Percentiles rank a stretch among this genome's conserved stretches.
Conservation (phyloP, 2,113 vertebrate species). For the Chaenogobius annularis region DNA sequence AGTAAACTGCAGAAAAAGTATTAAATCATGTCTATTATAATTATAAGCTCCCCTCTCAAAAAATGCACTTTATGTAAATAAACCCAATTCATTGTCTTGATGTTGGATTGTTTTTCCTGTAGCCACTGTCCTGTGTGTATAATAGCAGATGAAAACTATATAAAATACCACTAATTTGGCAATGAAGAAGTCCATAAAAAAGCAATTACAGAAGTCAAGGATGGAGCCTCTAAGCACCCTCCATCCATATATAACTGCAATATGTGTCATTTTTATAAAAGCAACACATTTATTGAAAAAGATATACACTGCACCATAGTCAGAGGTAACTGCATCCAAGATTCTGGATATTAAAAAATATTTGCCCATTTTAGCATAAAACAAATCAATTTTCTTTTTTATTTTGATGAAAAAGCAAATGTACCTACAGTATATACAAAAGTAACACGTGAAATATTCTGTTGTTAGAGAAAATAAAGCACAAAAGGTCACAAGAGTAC, state of each 20-base stretch:
- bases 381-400: not conserved
- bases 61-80: not conserved
- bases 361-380: not conserved
- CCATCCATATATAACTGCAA: conserved; percentile 25
- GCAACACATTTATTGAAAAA: conserved; percentile 34
- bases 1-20: not conserved
- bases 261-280: conserved; percentile 29
- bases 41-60: not conserved
- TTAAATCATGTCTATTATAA: too few species aligned
- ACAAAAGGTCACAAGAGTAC: not conserved
- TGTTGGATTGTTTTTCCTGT: not conserved
- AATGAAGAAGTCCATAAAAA: not conserved
- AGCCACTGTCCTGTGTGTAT: not conserved
- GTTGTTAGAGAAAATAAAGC: not conserved
- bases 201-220: not conserved
- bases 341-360: not conserved
- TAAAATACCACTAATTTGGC: not conserved
- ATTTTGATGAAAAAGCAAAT: not conserved
- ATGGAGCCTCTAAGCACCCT: not conserved
- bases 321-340: conserved; percentile 24
- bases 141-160: not conserved
- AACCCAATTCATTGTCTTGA: not conserved
- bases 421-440: not conserved
- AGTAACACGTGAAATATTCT: not conserved
- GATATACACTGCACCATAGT: conserved; percentile 24